Conservation (phyloP, 1,140 invertebrate genomes). For the Eurytemora carolleeae region DNA sequence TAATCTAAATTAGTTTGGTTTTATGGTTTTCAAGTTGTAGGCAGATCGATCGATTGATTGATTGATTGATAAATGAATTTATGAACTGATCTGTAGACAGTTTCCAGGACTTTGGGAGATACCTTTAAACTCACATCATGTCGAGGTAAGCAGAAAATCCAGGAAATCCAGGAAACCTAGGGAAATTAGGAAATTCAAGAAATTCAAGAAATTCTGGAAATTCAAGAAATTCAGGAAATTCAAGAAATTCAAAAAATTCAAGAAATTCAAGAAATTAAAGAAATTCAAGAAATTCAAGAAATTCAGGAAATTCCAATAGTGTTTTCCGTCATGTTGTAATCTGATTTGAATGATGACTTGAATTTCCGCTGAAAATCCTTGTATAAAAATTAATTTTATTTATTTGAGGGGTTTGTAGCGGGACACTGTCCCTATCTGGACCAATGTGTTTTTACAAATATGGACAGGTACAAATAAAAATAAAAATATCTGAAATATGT, state of each 20-base stretch:
- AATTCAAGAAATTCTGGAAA: no score
- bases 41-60: background rate
- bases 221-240: no score
- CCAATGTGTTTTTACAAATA: conserved; percentile 75
- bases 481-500: background rate
- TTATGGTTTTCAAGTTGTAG: conserved; percentile 11
- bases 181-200: no score
- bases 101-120: conserved; percentile 66
- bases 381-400: background rate
- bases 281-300: background rate
- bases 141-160: conserved; percentile 36
- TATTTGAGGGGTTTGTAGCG: conserved; percentile 40
- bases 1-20: background rate
- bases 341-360: background rate
- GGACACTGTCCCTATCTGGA: conserved; percentile 80
- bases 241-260: conserved; percentile 31
- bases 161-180: background rate
- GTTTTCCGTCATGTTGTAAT: background rate
- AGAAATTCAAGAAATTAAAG: background rate
- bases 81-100: background rate
- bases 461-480: conserved; percentile 32
- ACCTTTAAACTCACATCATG: conserved; percentile 75
- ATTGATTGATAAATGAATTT: background rate
- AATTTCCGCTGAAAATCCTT: background rate
- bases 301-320: background rate